These are phyloP conservation scores for Semicossyphus pulcher DNA, from an alignment of 2,113 vertebrate genomes.

Conservation along the genomic window DNA sequence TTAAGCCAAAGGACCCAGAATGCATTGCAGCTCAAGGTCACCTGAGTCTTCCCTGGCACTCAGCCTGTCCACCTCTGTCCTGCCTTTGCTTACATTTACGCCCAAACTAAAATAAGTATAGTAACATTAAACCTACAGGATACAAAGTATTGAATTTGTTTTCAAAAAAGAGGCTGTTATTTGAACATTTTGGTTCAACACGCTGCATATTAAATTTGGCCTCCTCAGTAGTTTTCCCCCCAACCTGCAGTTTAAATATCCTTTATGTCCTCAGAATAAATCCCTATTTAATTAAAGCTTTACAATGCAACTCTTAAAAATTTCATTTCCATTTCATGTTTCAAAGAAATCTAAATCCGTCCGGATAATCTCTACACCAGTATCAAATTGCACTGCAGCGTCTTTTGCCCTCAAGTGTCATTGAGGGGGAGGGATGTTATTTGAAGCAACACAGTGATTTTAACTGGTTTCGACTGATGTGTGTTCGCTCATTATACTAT, in stretches of 20 bases:
- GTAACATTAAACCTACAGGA: neutral
- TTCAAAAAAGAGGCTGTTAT: neutral
- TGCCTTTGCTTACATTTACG: constrained; percentile 17
- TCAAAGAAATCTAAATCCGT: constrained; percentile 79
- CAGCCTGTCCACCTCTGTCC: constrained; percentile 16
- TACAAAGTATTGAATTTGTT: too few relatives aligned
- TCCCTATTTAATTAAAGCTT: constrained; percentile 75
- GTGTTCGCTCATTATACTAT: too few relatives aligned
- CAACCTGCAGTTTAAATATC: constrained; percentile 51
- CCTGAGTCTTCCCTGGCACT: constrained; percentile 54
- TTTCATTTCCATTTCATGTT: constrained; percentile 78
- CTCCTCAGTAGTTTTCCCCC: constrained; percentile 7
- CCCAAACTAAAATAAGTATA: constrained; percentile 1
- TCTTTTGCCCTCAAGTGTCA: constrained; percentile 72
- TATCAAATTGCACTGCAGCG: constrained; percentile 66
- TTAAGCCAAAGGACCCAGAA: constrained; percentile 60
- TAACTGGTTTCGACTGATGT: neutral
- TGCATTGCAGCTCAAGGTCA: constrained; percentile 76
- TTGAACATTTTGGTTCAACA: constrained; percentile 2
- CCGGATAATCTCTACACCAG: constrained; percentile 72
- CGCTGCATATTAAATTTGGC: constrained; percentile 5
- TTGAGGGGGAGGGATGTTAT: constrained; percentile 43
- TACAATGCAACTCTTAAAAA: constrained; percentile 66
- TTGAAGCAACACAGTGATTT: constrained; percentile 27
- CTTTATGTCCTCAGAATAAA: constrained; percentile 71